A percentile compares a stretch with the other conserved stretches of the same genome.
Evolutionary conservation across 2,888 invertebrate genomes (phyloP).

Genomic region (Pharmacophagus antenor): DNA sequence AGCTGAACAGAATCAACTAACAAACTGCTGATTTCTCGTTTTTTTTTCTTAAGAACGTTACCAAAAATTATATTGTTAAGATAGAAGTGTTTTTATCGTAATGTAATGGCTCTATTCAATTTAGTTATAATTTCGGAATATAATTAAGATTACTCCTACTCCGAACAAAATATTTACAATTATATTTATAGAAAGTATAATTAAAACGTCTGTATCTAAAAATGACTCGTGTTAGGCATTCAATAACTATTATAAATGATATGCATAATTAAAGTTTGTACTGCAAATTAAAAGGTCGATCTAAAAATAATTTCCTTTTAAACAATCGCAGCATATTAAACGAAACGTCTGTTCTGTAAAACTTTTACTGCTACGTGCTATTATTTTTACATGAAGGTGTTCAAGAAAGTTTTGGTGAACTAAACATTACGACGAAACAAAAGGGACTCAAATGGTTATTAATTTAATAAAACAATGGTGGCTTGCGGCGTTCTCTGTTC

Average conservation of each 20-base stretch:
- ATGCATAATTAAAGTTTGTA: too few species aligned
- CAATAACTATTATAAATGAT: too few species aligned
- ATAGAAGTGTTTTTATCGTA: too few species aligned
- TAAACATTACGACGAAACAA: constrained; percentile 18
- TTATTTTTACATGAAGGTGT: constrained; percentile 22
- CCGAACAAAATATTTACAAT: too few species aligned
- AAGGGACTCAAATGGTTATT: constrained; percentile 23
- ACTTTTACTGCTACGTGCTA: constrained; percentile 8
- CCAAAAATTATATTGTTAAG: neutral
- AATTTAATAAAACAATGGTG: constrained; percentile 25
- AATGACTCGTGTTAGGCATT: too few species aligned
- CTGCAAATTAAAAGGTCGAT: too few species aligned
- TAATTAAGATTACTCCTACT: too few species aligned
- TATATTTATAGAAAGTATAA: too few species aligned
- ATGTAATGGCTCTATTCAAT: too few species aligned
- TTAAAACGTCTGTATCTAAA: too few species aligned
- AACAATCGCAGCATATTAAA: neutral
- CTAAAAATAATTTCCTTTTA: neutral
- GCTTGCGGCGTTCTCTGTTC: constrained; percentile 8
- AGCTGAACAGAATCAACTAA: constrained; percentile 38
- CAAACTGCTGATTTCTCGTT: neutral
- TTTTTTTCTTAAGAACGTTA: neutral
- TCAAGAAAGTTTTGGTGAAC: constrained; percentile 28
- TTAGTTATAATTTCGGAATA: too few species aligned
- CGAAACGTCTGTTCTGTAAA: constrained; percentile 15